Base-by-base conservation (phyloP, 2,888 invertebrate genomes). In the Biston stratarius region DNA sequence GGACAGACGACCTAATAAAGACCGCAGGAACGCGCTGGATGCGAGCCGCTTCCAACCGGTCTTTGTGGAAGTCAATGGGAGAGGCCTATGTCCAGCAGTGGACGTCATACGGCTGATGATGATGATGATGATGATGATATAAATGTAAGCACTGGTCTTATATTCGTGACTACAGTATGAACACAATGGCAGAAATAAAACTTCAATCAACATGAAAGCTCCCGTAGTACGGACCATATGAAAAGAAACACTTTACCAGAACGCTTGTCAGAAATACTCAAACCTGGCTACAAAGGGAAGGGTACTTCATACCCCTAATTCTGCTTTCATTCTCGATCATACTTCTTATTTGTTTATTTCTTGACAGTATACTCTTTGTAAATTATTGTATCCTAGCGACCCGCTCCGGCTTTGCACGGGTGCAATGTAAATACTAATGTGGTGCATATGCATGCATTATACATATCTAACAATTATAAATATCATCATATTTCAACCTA, bases 161-260 rank as follows among this genome's bases (percentile, higher is more conserved):
- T n/a, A 48, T 45, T 38, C 57, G 40, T 5, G 53, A 45, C 1
- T 42, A 24, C 49, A 10, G 11, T 8, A 11, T 11, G 58, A 33
- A 58, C 44, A 57, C 65, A 65, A 64, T 64, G 48, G 38, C 53
- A 62, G 64, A 56, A 69, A 73, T 75, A 74, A 73, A 74, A 77
- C 74, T 83, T 84, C 85, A 85, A 88, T 87, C 87, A 86, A 77
- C 78, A 81, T 81, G 76, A 86, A 83, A 87, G 84, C 82, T 73
- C 76, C 1, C 71, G 71, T 67, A 67, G 64, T 66, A 49, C 56
- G 67, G 56, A 51, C 52, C 69, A 63, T 70, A 67, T 63, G 64
- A 73, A 61, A 66, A 49, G 63, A 69, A 68, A 69, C 56, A 65
- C 55, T 64, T 70, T 52, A 55, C 62, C 60, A 53, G 58, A 70